Evolutionary conservation across 2,797 vertebrate species (phyloP).

Genomic region (Anguilla megastoma): DNA sequence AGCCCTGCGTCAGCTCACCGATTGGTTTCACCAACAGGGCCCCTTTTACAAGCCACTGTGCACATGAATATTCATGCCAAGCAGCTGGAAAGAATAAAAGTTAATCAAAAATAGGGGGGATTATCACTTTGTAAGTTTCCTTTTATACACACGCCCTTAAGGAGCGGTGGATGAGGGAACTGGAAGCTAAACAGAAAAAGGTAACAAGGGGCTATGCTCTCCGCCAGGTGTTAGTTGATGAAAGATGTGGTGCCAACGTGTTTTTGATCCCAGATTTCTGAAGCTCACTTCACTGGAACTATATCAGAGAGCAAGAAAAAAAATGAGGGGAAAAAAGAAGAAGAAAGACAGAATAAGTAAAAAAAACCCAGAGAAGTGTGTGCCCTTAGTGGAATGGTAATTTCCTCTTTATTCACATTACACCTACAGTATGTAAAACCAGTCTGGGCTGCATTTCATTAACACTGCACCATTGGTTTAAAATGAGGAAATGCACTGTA

Average conservation of each 20-base stretch:
- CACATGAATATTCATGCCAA: conserved; percentile 65
- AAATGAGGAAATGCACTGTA: neutral
- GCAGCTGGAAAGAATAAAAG: conserved; percentile 44
- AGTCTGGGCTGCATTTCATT: neutral
- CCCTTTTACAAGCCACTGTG: conserved; percentile 64
- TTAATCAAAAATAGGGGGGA: conserved; percentile 43
- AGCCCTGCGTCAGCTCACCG: conserved; percentile 57
- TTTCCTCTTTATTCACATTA: neutral
- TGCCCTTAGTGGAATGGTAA: neutral
- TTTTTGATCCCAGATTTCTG: conserved; percentile 32
- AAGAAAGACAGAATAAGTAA: conserved; percentile 8
- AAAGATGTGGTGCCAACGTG: conserved; percentile 36
- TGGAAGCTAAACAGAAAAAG: conserved; percentile 9
- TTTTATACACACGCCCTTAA: conserved; percentile 35
- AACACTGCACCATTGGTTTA: neutral
- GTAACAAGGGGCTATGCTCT: conserved; percentile 26
- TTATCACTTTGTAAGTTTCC: conserved; percentile 42
- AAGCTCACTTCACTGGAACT: conserved; percentile 27
- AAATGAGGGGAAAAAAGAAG: neutral
- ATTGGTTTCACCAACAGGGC: conserved; percentile 69
- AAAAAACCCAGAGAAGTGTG: neutral
- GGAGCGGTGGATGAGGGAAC: conserved; percentile 18
- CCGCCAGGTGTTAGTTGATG: conserved; percentile 35
- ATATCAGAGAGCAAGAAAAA: conserved; percentile 15
- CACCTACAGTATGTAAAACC: conserved; percentile 5